These are phyloP conservation scores for Octomys mimax DNA, from an alignment of 2,797 vertebrate species.

Conservation along the genomic window DNA sequence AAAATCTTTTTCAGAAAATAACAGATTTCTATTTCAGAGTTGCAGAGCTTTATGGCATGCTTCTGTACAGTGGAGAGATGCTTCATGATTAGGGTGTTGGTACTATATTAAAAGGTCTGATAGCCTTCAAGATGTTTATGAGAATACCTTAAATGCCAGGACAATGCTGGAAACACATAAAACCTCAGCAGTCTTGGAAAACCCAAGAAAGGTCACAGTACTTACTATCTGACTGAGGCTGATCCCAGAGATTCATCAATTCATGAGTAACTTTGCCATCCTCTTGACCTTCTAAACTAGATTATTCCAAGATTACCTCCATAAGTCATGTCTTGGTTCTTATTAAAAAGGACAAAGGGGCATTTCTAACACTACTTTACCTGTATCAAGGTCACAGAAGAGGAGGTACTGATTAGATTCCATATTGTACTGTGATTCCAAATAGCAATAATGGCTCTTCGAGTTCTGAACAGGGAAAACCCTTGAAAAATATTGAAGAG, in stretches of 20 bases:
- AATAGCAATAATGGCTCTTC: background rate
- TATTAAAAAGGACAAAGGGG: background rate
- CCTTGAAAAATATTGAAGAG: constrained; percentile 35
- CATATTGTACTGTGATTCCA: background rate
- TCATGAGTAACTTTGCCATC: background rate
- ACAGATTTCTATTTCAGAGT: constrained; percentile 14
- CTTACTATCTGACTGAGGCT: background rate
- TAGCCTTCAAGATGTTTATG: background rate
- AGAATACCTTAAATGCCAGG: background rate
- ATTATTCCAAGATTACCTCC: constrained; percentile 37
- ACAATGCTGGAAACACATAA: background rate
- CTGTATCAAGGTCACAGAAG: background rate
- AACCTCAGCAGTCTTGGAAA: background rate
- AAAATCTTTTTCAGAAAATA: constrained; percentile 27
- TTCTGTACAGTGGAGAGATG: background rate
- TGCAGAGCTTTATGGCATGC: background rate
- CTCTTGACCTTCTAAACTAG: background rate
- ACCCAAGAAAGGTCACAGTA: background rate
- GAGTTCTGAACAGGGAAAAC: background rate
- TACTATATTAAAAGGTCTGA: background rate
- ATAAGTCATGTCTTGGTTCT: constrained; percentile 33
- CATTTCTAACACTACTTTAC: constrained; percentile 4
- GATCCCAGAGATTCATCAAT: background rate
- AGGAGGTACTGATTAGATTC: background rate
- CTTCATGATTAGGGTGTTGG: background rate